These are phyloP conservation scores for Rutpela maculata DNA, from an alignment of 2,888 invertebrate genomes.

Conservation along the genomic window DNA sequence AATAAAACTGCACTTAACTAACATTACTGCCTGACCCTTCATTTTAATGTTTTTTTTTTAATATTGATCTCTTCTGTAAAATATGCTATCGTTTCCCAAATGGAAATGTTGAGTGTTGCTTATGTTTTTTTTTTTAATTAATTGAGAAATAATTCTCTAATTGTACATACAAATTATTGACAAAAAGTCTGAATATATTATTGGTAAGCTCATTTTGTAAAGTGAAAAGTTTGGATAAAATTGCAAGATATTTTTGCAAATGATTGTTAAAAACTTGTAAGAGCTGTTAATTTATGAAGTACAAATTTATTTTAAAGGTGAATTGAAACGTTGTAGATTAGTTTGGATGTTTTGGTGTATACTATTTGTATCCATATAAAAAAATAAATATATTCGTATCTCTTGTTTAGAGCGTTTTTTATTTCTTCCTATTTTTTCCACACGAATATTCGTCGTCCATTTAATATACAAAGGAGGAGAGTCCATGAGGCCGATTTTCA, in stretches of 20 bases:
- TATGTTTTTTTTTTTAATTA: slow-evolving; percentile 23
- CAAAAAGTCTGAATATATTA: slow-evolving; percentile 66
- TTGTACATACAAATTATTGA: slow-evolving; percentile 62
- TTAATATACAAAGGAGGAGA: too few relatives aligned
- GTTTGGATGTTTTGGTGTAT: slow-evolving; percentile 73
- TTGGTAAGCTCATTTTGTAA: slow-evolving; percentile 66
- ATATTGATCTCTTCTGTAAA: slow-evolving; percentile 39
- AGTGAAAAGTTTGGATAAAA: slow-evolving; percentile 56
- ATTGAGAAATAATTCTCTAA: slow-evolving; percentile 39
- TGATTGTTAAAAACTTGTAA: slow-evolving; percentile 61
- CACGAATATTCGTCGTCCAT: not conserved
- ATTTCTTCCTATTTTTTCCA: slow-evolving; percentile 22
- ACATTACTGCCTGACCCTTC: slow-evolving; percentile 35
- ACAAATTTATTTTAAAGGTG: slow-evolving; percentile 69
- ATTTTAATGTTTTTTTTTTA: slow-evolving; percentile 13
- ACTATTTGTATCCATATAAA: slow-evolving; percentile 71
- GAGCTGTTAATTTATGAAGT: slow-evolving; percentile 69
- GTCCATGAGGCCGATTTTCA: too few relatives aligned
- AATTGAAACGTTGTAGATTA: slow-evolving; percentile 67
- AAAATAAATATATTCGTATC: slow-evolving; percentile 67
- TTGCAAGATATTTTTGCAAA: slow-evolving; percentile 62
- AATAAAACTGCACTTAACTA: slow-evolving; percentile 32
- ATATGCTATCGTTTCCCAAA: slow-evolving; percentile 29
- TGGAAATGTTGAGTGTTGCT: slow-evolving; percentile 28
- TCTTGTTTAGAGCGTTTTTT: slow-evolving; percentile 59